These are phyloP conservation scores for Drosophila nigromelanica DNA, from an alignment of 1,140 invertebrate genomes.

Conservation along the genomic window DNA sequence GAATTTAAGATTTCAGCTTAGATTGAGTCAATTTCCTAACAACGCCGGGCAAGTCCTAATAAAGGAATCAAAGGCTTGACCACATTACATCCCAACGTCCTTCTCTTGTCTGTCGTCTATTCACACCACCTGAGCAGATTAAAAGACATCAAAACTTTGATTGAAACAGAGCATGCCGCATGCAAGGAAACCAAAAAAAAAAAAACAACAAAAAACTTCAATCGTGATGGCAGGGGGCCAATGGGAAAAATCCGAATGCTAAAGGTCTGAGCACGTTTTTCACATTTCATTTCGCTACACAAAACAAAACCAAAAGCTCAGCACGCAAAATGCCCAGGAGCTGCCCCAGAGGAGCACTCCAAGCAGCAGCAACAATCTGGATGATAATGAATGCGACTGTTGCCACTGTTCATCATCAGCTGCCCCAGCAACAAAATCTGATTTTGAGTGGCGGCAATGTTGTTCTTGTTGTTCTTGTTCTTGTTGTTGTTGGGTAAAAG, in stretches of 20 bases:
- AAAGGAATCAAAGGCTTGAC: neutral
- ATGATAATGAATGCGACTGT: conserved; percentile 43
- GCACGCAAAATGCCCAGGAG: conserved; percentile 10
- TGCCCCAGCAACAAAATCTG: conserved; percentile 41
- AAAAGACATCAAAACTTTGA: conserved; percentile 12
- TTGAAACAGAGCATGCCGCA: conserved; percentile 1
- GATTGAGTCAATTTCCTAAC: no score
- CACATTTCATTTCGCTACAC: conserved; percentile 64
- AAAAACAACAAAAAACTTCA: neutral
- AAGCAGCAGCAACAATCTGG: conserved; percentile 16
- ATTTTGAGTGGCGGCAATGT: conserved; percentile 57
- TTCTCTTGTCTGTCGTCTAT: neutral
- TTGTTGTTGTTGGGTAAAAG: conserved; percentile 4
- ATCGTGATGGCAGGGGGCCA: neutral
- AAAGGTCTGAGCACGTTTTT: conserved; percentile 65
- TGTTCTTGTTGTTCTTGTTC: neutral
- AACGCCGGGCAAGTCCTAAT: no score
- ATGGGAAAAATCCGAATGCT: conserved; percentile 31
- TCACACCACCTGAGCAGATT: neutral
- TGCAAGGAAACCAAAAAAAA: neutral
- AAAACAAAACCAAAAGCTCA: conserved; percentile 9
- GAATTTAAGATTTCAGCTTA: no score
- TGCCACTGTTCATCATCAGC: conserved; percentile 16
- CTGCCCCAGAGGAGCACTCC: conserved; percentile 6
- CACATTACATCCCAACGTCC: neutral